Percentiles rank a stretch among this genome's conserved stretches.
These are phyloP conservation scores for Pachycephus smyrnensis DNA, from an alignment of 2,888 invertebrate genomes.

Conservation along the genomic window DNA sequence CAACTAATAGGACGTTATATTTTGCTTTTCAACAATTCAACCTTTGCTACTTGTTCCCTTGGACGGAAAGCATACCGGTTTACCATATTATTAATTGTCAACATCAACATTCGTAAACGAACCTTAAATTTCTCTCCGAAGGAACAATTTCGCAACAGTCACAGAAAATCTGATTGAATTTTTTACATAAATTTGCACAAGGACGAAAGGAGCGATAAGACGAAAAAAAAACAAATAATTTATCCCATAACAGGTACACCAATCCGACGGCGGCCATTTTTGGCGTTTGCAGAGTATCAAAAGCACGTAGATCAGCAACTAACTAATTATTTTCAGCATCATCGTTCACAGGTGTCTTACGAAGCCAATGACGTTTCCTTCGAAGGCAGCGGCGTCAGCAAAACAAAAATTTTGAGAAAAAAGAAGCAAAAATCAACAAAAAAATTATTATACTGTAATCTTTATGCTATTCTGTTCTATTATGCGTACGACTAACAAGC, in stretches of 20 bases:
- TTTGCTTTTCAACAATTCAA: background rate
- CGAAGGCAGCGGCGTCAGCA: background rate
- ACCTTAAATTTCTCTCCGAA: background rate
- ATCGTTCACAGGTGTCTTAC: background rate
- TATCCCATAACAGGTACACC: background rate
- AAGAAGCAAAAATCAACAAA: background rate
- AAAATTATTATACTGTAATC: background rate
- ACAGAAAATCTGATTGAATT: background rate
- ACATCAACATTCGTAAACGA: background rate
- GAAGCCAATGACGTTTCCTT: background rate
- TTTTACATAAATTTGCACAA: background rate
- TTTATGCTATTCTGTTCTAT: constrained; percentile 31
- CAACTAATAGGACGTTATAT: background rate
- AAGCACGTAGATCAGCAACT: constrained; percentile 4
- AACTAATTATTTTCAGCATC: constrained; percentile 1
- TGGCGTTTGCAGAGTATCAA: background rate
- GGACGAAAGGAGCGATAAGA: background rate
- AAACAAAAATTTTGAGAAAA: background rate
- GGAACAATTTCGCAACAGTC: background rate
- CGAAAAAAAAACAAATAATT: background rate
- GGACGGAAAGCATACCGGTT: background rate
- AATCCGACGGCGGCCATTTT: background rate
- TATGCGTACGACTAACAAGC: constrained; percentile 59
- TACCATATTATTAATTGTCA: background rate
- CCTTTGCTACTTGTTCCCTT: background rate